phyloP scores from a whole-genome alignment of 2,113 vertebrate species.

The Agapornis roseicollis region DNA sequence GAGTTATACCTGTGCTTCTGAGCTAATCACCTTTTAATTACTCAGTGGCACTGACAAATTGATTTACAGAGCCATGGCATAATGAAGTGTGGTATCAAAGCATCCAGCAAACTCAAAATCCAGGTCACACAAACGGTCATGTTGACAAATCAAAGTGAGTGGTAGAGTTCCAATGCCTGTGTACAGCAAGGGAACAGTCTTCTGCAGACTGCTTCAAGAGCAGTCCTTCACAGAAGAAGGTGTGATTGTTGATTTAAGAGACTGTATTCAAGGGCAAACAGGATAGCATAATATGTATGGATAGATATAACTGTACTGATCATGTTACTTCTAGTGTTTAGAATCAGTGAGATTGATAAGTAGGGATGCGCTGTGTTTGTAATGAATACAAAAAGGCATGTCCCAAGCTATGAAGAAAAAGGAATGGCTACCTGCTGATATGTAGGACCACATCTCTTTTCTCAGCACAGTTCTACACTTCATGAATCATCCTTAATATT shows the following conservation, averaged over 20 bases:
- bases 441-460: neutral
- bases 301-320: neutral
- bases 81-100: neutral
- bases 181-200: neutral
- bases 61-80: neutral
- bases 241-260: neutral
- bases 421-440: neutral
- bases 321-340: neutral
- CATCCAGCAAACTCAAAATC: neutral
- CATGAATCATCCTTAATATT: neutral
- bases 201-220: neutral
- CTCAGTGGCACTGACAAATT: neutral
- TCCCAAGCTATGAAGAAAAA: neutral
- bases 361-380: neutral
- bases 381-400: neutral
- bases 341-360: neutral
- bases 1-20: neutral
- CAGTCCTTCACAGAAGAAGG: neutral
- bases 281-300: neutral
- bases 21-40: neutral
- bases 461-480: neutral
- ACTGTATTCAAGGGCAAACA: neutral
- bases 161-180: neutral
- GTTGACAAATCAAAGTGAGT: rapidly evolving
- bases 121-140: neutral